These are phyloP conservation scores for Aythya baeri DNA, from an alignment of 2,113 vertebrate genomes.

Conservation along the genomic window DNA sequence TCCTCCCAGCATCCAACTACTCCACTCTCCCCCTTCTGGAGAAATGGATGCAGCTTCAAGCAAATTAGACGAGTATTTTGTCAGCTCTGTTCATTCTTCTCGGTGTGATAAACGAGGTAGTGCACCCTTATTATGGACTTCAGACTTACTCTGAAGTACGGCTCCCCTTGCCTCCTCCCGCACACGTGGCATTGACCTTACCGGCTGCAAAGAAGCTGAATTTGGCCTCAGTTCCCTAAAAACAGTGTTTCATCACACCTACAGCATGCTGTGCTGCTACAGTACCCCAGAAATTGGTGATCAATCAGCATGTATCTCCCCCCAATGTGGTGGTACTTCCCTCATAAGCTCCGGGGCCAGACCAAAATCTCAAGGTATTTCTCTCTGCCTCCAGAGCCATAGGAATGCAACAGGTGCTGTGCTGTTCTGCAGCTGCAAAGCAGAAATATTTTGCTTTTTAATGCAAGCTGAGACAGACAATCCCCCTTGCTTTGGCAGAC, in stretches of 20 bases:
- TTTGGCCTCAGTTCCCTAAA: background rate
- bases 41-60: conserved; percentile 43
- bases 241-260: background rate
- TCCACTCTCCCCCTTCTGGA: conserved; percentile 62
- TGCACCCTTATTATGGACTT: background rate
- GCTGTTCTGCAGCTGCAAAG: background rate
- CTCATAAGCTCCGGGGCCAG: fast-evolving
- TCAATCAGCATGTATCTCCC: background rate
- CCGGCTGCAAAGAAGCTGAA: background rate
- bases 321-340: background rate
- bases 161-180: background rate
- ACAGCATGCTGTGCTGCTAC: fast-evolving
- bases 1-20: background rate
- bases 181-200: background rate
- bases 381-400: background rate
- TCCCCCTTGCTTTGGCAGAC: background rate
- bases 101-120: fast-evolving
- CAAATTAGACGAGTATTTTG: background rate
- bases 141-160: background rate
- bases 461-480: background rate
- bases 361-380: background rate
- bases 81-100: background rate
- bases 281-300: background rate
- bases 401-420: background rate
- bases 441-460: background rate